Base-by-base conservation (phyloP, 2,113 vertebrate genomes). In the Hypocryptadius cinnamomeus region DNA sequence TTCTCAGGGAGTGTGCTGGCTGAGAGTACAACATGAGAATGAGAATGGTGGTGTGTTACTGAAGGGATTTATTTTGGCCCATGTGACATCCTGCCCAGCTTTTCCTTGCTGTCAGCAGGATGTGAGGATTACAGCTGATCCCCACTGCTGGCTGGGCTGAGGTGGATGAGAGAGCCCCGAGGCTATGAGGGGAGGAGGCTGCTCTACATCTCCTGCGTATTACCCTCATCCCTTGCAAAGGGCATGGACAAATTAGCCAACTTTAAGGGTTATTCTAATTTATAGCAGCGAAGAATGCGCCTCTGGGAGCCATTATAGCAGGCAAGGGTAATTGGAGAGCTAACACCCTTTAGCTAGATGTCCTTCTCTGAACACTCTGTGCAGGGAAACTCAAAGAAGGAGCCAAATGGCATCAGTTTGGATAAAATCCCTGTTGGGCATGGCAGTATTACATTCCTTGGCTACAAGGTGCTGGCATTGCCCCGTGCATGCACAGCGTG, bases 191-290 rank as follows among this genome's bases (percentile, higher is more conserved):
- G 81, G 53, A 85, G 72, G 74, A 64, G 72, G 85, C 87, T 91
- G 85, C 56, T 84, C 69, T 78, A 56, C 40, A 70, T 44, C 70
- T 92, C 79, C 56, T 30, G 48, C 2, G 0, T 64, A 68, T 89
- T 89, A 88, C 51, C 42, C 87, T 91, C 59, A 85, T 66, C 33
- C 39, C 59, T 33, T 40, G 82, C 25, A 93, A 94, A 96, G 93
- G 88, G 85, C 95, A 96, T 5, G 69, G 85, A 80, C 79, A 92
- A 94, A 96, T 96, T 90, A 95, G 88, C 93, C 93, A 92, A 90
- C 76, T 91, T 93, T 89, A 94, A 78, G 93, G 85, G 88, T 84
- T 94, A 78, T 89, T 94, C 77, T 92, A 89, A 96, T 94, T 96
- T 89, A 95, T 33, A 84, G 88, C 80, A 79, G 92, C 22, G 11